Evolutionary conservation across 1,140 invertebrate species (phyloP).

Genomic region (Copidosoma floridanum): DNA sequence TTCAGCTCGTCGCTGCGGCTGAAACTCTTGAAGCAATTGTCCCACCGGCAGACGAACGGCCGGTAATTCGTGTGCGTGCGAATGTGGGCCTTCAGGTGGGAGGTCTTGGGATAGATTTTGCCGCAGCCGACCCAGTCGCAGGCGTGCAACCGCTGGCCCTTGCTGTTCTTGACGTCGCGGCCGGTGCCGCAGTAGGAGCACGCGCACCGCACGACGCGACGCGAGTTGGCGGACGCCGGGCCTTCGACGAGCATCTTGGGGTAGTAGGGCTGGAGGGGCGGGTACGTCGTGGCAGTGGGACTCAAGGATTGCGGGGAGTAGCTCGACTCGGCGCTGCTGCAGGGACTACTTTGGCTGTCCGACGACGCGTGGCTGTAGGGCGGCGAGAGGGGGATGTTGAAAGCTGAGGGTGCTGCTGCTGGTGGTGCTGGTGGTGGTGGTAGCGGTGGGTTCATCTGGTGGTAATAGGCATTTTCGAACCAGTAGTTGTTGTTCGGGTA

Average conservation of each 20-base stretch:
- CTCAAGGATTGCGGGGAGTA: slow-evolving; percentile 36
- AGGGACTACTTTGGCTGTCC: slow-evolving; percentile 12
- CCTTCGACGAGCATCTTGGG: slow-evolving; percentile 13
- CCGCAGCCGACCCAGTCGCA: slow-evolving; percentile 90
- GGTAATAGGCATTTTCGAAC: no score
- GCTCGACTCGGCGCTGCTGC: background rate
- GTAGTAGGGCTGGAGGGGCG: slow-evolving; percentile 41
- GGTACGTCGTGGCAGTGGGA: slow-evolving; percentile 29
- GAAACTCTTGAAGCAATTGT: slow-evolving; percentile 83
- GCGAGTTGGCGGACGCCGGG: slow-evolving; percentile 16
- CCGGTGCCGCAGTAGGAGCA: slow-evolving; percentile 73
- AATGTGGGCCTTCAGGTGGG: slow-evolving; percentile 84
- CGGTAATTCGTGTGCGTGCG: slow-evolving; percentile 82
- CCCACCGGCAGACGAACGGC: slow-evolving; percentile 75
- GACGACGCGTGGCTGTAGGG: no score
- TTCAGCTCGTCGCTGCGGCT: slow-evolving; percentile 87
- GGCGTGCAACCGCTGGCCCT: slow-evolving; percentile 76
- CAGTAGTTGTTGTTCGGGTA: no score
- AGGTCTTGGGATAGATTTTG: slow-evolving; percentile 90
- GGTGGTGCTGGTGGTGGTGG: no score
- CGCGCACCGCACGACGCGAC: slow-evolving; percentile 60
- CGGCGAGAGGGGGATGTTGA: no score
- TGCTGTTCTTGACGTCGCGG: slow-evolving; percentile 56
- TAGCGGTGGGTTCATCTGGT: no score
- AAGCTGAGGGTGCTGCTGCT: no score